Base-by-base conservation (phyloP, 2,888 invertebrate species). In the Lycia hirtaria region DNA sequence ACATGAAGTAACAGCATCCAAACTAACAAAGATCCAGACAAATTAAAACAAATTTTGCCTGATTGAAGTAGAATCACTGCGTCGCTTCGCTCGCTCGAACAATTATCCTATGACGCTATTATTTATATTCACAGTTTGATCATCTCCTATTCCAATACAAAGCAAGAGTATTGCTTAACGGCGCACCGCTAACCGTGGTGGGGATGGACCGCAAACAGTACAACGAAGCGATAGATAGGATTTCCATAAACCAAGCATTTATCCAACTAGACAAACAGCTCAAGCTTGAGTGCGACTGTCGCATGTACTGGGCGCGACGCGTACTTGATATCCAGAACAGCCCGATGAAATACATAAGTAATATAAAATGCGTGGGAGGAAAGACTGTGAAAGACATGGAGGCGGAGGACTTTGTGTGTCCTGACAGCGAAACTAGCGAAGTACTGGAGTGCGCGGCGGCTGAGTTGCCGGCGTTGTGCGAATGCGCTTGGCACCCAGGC, bases 381-480 rank as follows among this genome's bases (percentile, higher is more conserved):
- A 38, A 30, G 10, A 28, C 62, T 10, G 58, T 74, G 45, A 58
- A 52, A 17, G 56, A 40, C 44, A 62, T 60, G 51, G 44, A 70
- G 50, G 48, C 33, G 6, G 64, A 28, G 17, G 72, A 72, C 54
- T 26, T 65, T 48, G 60, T 69, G 53, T 74, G 71, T 53, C n/a
- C 55, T 17, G 17, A 17, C 24, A 15, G 7, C 5, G 24, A 10
- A 12, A n/a, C n/a, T n/a, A n/a, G n/a, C 19, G 12, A 49, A 50
- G 52, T 10, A 24, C 37, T 4, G 9, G 49, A 19, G 53, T 55
- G 55, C 35, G 9, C 30, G 20, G 12, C 1, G 4, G 38, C 24
- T 57, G 61, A 53, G 57, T 53, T 32, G 45, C 64, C 64, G 61
- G 65, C 44, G 44, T 26, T 5, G n/a, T 32, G 44, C 49, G 17